Conservation (phyloP, 2,113 vertebrate species). For the Phycodurus eques region DNA sequence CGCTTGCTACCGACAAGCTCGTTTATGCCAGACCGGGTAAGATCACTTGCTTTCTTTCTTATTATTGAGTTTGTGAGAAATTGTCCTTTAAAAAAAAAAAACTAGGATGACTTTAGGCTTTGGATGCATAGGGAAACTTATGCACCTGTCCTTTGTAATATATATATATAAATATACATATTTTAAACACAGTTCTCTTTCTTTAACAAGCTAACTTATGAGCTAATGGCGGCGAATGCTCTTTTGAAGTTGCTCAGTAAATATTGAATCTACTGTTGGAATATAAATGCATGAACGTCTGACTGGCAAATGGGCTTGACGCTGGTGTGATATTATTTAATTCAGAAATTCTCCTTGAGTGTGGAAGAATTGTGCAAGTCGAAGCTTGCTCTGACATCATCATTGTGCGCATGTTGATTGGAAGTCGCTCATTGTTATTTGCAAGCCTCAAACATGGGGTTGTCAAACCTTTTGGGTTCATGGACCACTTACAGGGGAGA, state of each 20-base stretch:
- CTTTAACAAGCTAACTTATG: slow-evolving; percentile 46
- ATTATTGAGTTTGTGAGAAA: slow-evolving; percentile 1
- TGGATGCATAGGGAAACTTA: accelerated
- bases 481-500: too few species aligned
- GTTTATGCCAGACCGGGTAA: slow-evolving; percentile 55
- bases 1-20: slow-evolving; percentile 46
- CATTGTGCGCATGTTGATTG: slow-evolving; percentile 36
- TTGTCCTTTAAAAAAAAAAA: accelerated
- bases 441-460: too few species aligned
- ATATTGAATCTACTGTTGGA: not conserved
- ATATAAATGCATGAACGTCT: accelerated
- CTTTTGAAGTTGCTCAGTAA: slow-evolving; percentile 1
- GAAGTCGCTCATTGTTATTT: not conserved
- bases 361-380: slow-evolving; percentile 22
- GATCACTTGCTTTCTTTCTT: slow-evolving; percentile 36
- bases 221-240: slow-evolving; percentile 30
- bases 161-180: not conserved
- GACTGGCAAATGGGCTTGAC: not conserved
- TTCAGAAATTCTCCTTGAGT: not conserved
- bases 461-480: too few species aligned
- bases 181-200: slow-evolving; percentile 43
- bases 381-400: slow-evolving; percentile 41
- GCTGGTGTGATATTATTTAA: not conserved
- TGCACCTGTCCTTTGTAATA: accelerated
- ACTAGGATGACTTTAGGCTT: not conserved